Evolutionary conservation across 2,888 invertebrate genomes (phyloP), one percentile per base, ranked within the genome.

Genomic region (Noctua fimbriata): DNA sequence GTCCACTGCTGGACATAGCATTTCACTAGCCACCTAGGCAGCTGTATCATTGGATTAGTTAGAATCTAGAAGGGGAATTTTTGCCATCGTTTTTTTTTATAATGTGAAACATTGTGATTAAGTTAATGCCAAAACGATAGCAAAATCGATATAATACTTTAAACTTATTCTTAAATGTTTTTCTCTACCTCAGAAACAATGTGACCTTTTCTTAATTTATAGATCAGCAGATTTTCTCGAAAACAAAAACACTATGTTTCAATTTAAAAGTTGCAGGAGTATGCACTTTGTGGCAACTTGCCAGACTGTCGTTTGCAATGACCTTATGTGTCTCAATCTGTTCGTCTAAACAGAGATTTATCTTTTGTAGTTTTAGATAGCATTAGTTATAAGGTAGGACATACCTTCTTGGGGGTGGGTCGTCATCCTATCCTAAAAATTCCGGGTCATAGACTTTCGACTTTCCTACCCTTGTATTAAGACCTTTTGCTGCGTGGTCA

Each of bases 241-340:
- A 76, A 73, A 72, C 36, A 72, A 49, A 72, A 41, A 1, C 24
- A 69, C 7, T 72, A 47, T 58, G 14, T 85, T 72, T 81, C 72
- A 82, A 72, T 83, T 81, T 65, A 72, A 71, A 85, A 72, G 58
- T 63, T 16, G 21, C 69, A 79, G 69, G 55, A 65, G 69, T 63
- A 24, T 44, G 74, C 52, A 52, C 36, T 85, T 71, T 16, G 63
- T 85, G 83, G 83, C 69, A 74, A 28, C 21, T n/a, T 69, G 86
- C 86, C 82, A 85, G 28, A 1, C 36, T 52, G 69, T 65, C 71
- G 44, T 24, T 81, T 72, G 28, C 32, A 28, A 63, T 65, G 82
- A 72, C 49, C 41, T 58, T 41, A 49, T 72, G 44, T 47, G 69
- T 76, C 58, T 85, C 75, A 75, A 83, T 67, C 12, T 28, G 41